Conservation (phyloP, 1,140 invertebrate species). For the Drosophila kurseongensis region DNA sequence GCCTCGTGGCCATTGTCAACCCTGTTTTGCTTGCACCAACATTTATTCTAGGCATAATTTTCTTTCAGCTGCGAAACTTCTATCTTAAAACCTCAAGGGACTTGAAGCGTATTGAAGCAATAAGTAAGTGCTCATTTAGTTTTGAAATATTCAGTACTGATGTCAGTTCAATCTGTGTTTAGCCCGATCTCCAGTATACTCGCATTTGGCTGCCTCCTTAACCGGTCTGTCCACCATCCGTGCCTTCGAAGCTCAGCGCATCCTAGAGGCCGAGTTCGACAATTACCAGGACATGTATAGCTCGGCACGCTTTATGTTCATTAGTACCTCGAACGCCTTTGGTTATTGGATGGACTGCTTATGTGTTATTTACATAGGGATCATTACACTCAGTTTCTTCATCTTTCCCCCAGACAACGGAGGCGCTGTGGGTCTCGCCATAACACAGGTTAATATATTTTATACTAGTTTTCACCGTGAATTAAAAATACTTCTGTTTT, state of each 20-base stretch:
- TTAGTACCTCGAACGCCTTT: conserved; percentile 88
- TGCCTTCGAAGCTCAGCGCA: conserved; percentile 91
- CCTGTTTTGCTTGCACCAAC: conserved; percentile 91
- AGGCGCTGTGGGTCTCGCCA: conserved; percentile 91
- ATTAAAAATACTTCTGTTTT: neutral
- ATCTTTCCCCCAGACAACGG: conserved; percentile 87
- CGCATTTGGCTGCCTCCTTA: conserved; percentile 94
- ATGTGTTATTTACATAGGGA: conserved; percentile 89
- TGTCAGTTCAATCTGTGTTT: too few relatives aligned
- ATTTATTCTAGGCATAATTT: conserved; percentile 89
- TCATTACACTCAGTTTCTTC: conserved; percentile 90
- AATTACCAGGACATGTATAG: conserved; percentile 90
- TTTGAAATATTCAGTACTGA: too few relatives aligned
- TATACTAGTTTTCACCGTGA: too few relatives aligned
- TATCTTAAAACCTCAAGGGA: conserved; percentile 93
- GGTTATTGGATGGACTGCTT: conserved; percentile 92
- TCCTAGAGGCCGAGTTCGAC: conserved; percentile 92
- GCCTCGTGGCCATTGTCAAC: conserved; percentile 91
- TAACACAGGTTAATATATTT: conserved; percentile 87
- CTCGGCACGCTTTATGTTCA: conserved; percentile 88
- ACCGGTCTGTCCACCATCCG: conserved; percentile 96
- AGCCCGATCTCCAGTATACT: conserved; percentile 93
- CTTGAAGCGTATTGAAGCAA: conserved; percentile 95
- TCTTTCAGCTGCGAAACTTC: conserved; percentile 90
- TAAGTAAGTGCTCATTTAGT: conserved; percentile 88